Percentiles rank a stretch among this genome's conserved stretches.
Evolutionary conservation across 2,888 invertebrate species (phyloP).

Genomic region (Rhingia rostrata): DNA sequence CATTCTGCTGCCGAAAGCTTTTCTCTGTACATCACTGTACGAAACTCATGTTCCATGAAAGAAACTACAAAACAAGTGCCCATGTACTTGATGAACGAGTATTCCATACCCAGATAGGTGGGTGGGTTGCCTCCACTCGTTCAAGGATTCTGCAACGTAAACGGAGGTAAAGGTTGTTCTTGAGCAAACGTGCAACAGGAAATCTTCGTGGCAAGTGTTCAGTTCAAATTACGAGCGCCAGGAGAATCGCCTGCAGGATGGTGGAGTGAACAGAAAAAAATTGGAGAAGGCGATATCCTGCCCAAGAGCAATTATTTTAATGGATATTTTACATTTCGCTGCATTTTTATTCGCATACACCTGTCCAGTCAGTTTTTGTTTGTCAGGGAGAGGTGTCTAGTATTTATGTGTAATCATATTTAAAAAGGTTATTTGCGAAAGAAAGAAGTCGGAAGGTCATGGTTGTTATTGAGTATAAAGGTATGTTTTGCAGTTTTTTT

Average conservation of each 20-base stretch:
- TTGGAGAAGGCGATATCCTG: not conserved
- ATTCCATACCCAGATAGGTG: not conserved
- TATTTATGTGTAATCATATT: constrained; percentile 50
- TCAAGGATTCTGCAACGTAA: constrained; percentile 25
- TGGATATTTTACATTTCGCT: constrained; percentile 81
- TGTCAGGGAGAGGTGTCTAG: constrained; percentile 14
- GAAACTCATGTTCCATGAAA: not conserved
- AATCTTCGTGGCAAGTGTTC: constrained; percentile 49
- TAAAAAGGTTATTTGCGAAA: constrained; percentile 16
- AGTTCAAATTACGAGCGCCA: constrained; percentile 39
- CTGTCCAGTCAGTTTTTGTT: constrained; percentile 24
- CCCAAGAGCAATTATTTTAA: constrained; percentile 81
- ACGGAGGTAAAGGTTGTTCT: not conserved
- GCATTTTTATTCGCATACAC: constrained; percentile 36
- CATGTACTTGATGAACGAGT: constrained; percentile 24
- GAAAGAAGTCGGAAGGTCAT: constrained; percentile 37
- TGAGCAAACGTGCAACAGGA: constrained; percentile 55
- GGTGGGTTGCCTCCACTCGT: not conserved
- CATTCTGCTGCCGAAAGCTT: constrained; percentile 3
- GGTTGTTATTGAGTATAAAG: constrained; percentile 6
- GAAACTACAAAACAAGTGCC: constrained; percentile 29
- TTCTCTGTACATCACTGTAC: not conserved
- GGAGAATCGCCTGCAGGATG: constrained; percentile 3
- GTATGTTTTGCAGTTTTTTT: not conserved
- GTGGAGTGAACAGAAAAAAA: not conserved